A percentile compares a stretch with the other conserved stretches of the same genome.
These are phyloP conservation scores for Hymenopus coronatus DNA, from an alignment of 2,888 invertebrate species.

Conservation along the genomic window DNA sequence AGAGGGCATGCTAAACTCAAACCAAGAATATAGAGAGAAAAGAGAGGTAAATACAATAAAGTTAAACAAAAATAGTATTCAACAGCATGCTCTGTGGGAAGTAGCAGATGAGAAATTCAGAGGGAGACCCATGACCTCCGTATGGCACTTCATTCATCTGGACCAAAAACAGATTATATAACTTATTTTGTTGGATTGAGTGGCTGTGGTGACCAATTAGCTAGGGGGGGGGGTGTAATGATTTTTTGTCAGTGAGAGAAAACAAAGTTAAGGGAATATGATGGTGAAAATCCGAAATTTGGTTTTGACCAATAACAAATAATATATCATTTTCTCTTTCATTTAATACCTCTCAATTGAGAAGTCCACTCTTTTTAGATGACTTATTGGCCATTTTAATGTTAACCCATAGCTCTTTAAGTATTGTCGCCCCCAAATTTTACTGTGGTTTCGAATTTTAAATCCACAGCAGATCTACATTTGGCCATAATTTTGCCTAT, in stretches of 20 bases:
- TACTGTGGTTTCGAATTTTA: too few species aligned
- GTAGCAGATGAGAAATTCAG: neutral
- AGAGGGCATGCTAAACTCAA: neutral
- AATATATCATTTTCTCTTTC: too few species aligned
- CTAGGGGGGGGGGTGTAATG: neutral
- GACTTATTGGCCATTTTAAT: too few species aligned
- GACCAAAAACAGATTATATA: neutral
- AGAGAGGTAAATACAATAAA: neutral
- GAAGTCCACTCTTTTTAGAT: too few species aligned
- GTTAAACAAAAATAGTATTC: neutral
- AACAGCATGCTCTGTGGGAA: neutral
- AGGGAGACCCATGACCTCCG: neutral
- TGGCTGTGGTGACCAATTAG: constrained; percentile 13
- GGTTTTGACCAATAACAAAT: too few species aligned
- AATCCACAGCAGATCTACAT: too few species aligned
- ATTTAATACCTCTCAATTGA: too few species aligned
- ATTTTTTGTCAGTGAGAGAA: constrained; percentile 22
- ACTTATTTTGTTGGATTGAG: neutral
- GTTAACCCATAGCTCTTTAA: too few species aligned
- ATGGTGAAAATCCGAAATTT: too few species aligned
- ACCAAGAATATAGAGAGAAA: neutral
- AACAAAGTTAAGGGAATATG: constrained; percentile 35
- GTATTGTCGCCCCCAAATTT: too few species aligned
- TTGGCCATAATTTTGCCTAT: too few species aligned
- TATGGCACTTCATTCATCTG: neutral